Evolutionary conservation across 37 sponge, comb jelly and placozoan species (phyloP), one percentile per base, ranked within the genome.

Genomic region (Petrosia ficiformis): DNA sequence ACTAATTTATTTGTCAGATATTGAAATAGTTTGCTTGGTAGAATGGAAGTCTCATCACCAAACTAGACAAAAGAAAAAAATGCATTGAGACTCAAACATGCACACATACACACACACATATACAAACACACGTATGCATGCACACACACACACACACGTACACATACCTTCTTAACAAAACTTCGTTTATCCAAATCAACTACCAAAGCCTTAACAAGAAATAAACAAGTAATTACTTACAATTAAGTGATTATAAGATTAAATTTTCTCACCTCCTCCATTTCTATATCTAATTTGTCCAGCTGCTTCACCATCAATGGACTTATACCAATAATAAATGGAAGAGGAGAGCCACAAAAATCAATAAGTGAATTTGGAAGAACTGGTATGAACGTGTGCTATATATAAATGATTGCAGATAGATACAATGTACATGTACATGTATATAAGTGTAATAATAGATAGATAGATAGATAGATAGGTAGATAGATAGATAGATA

Each of bases 381-480:
- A 19, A 95, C 85, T n/a, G 95, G 95, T 29, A 95, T 87, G 77
- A 84, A 91, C 21, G 82, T 89, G 71, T 95, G 95, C 95, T 95
- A 60, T 61, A 42, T 44, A 57, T 44, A 42, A 5, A 33, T 22
- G 29, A 48, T 19, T 1, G 25, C 22, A 35, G 75, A 5, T n/a
- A 59, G n/a, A n/a, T n/a, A n/a, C n/a, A n/a, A n/a, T n/a, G n/a
- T n/a, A n/a, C n/a, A n/a, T n/a, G n/a, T n/a, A 31, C 24, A 25
- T 16, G 43, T 26, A 41, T 59, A 57, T 36, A 57, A 31, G 10
- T 16, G 6, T 56, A n/a, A n/a, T n/a, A n/a, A n/a, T n/a, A n/a
- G n/a, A n/a, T n/a, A n/a, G n/a, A n/a, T n/a, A n/a, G n/a, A n/a
- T n/a, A n/a, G n/a, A n/a, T n/a, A n/a, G n/a, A n/a, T n/a, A 74